These are phyloP conservation scores for Ornithoptera alexandrae DNA, from an alignment of 2,888 invertebrate species.

Conservation along the genomic window DNA sequence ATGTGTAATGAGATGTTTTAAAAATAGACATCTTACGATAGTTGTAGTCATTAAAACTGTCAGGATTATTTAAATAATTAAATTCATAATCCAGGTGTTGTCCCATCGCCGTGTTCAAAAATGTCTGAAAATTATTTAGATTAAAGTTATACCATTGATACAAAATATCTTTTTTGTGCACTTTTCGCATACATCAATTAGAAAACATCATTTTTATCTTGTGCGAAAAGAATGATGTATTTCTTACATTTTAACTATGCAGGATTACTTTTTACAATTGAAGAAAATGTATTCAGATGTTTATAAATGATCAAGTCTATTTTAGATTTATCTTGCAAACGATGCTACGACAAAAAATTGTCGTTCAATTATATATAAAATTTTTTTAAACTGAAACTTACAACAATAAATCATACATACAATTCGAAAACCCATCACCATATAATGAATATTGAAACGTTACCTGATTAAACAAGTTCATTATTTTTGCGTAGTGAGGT, in stretches of 20 bases:
- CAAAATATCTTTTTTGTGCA: background rate
- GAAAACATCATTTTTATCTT: too few relatives aligned
- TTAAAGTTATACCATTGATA: background rate
- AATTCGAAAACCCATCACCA: background rate
- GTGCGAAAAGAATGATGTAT: too few relatives aligned
- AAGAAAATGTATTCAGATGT: too few relatives aligned
- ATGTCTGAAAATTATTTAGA: constrained; percentile 43
- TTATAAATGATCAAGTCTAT: too few relatives aligned
- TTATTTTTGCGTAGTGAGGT: constrained; percentile 84
- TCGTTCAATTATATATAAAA: too few relatives aligned
- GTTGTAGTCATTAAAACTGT: constrained; percentile 59
- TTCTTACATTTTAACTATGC: too few relatives aligned
- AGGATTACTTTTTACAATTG: too few relatives aligned
- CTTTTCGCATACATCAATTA: background rate
- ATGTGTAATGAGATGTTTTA: constrained; percentile 94
- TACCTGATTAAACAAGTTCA: constrained; percentile 80
- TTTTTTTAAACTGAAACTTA: too few relatives aligned
- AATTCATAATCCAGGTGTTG: constrained; percentile 85
- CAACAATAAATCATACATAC: too few relatives aligned
- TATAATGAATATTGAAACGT: background rate
- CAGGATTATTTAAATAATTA: constrained; percentile 8
- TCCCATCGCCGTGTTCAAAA: constrained; percentile 85
- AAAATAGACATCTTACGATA: constrained; percentile 91
- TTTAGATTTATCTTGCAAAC: too few relatives aligned
- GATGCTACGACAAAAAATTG: too few relatives aligned